Base-by-base conservation (phyloP, 2,888 invertebrate species). In the Clivina fossor region DNA sequence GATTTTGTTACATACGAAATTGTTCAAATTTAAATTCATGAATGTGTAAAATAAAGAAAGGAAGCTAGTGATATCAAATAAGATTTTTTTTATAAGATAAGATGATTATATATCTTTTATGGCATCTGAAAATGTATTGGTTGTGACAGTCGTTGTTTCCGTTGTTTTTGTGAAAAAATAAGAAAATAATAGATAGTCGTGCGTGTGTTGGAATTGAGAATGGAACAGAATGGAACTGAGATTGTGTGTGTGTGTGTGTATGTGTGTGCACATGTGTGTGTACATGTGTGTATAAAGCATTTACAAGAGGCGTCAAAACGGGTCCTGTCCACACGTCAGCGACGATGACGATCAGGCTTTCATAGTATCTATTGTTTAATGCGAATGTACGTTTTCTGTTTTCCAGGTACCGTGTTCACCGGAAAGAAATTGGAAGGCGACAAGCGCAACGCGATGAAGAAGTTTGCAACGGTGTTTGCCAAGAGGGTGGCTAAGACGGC, bases 401-500 rank as follows among this genome's bases (percentile, higher is more conserved):
- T 65, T 65, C 51, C 67, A 78, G 78, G 82, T 11, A 78, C 85
- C 1, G 76, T 86, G 51, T 86, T 86, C 66, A 80, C 80, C 57
- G 79, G 78, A 0, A 77, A 78, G 56, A 82, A 82, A 66, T 65
- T 85, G 57, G 77, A 78, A 55, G 74, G 76, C 9, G 79, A 80
- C 41, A 80, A 80, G 46, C 74, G 75, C 32, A 75, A 79, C 55
- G 75, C 79, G 13, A 77, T 81, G 2, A 82, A 82, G 65, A 83
- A 83, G 60, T 81, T 86, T 60, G 77, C 81, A 3, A 80, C 76
- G 18, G 85, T 86, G 2, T 85, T 88, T 63, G 79, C 83, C 1
- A 83, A 84, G 63, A 76, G 86, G 37, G 75, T 87, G 1, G 84
- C 83, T 0, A 69, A 76, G 55, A 80, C 82, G n/a, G 85, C 85